These are phyloP conservation scores for Pinna nobilis DNA, from an alignment of 1,140 invertebrate genomes.

Conservation along the genomic window DNA sequence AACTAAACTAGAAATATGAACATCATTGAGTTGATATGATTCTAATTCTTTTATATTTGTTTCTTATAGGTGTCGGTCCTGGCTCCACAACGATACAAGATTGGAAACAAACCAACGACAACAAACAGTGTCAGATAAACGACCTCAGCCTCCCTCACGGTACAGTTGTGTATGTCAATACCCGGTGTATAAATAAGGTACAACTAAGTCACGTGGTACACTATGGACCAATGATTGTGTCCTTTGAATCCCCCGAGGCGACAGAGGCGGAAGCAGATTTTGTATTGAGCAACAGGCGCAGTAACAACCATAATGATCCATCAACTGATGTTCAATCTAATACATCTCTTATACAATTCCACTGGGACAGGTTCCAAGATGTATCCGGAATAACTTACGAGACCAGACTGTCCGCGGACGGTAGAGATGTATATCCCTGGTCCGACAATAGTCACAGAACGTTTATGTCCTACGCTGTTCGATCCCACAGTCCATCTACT, in stretches of 20 bases:
- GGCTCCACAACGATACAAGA: no score
- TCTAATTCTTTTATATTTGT: not conserved
- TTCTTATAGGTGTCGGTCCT: not conserved
- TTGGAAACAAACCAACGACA: not conserved
- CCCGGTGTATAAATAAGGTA: slow-evolving; percentile 4
- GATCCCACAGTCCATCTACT: not conserved
- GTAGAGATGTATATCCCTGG: not conserved
- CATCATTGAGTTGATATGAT: not conserved
- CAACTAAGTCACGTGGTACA: not conserved
- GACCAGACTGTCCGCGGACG: not conserved
- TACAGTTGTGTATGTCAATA: not conserved
- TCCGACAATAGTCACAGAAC: not conserved
- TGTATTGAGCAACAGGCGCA: not conserved
- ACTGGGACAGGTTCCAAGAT: not conserved
- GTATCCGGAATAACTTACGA: not conserved
- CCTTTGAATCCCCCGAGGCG: not conserved
- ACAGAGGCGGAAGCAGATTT: not conserved
- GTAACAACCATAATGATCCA: no score
- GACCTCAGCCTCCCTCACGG: not conserved
- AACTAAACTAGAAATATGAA: not conserved
- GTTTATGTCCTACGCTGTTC: no score
- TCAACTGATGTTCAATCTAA: not conserved
- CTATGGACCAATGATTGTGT: not conserved
- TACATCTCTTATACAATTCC: not conserved
- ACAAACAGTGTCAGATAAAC: not conserved